phyloP scores from a whole-genome alignment of 2,888 invertebrate species.

The Xestia sexstrigata region DNA sequence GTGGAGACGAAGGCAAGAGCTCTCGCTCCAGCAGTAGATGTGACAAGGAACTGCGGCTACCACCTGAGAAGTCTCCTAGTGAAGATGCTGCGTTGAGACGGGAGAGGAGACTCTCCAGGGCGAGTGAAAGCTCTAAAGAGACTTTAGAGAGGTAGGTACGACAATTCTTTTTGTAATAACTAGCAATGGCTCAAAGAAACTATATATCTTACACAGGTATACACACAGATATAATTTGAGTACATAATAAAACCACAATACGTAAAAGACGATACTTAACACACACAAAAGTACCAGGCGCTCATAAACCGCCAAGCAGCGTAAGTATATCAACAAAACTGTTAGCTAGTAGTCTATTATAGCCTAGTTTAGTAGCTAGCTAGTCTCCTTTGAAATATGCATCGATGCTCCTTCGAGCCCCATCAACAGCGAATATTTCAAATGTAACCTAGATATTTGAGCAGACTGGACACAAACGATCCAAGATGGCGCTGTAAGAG shows the following conservation, averaged over 20 bases:
- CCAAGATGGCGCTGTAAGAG: slow-evolving; percentile 27
- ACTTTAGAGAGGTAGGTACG: slow-evolving; percentile 83
- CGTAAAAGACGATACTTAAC: neutral
- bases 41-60: slow-evolving; percentile 83
- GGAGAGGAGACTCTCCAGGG: slow-evolving; percentile 80
- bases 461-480: slow-evolving; percentile 36
- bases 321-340: slow-evolving; percentile 13
- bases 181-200: neutral
- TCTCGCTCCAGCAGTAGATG: slow-evolving; percentile 83
- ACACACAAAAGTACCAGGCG: neutral
- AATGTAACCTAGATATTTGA: slow-evolving; percentile 41
- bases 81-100: slow-evolving; percentile 76
- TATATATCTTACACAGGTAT: too few relatives aligned
- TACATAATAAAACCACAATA: neutral
- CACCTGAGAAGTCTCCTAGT: slow-evolving; percentile 84
- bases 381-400: slow-evolving; percentile 46
- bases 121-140: slow-evolving; percentile 85
- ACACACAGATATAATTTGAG: neutral
- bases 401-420: slow-evolving; percentile 36
- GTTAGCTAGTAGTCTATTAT: neutral
- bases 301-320: slow-evolving; percentile 22
- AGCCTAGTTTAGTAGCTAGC: too few relatives aligned
- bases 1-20: slow-evolving; percentile 79
- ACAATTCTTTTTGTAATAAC: neutral
- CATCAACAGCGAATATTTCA: slow-evolving; percentile 40